phyloP scores from a whole-genome alignment of 2,888 invertebrate genomes.

The Diachrysia chrysitis region DNA sequence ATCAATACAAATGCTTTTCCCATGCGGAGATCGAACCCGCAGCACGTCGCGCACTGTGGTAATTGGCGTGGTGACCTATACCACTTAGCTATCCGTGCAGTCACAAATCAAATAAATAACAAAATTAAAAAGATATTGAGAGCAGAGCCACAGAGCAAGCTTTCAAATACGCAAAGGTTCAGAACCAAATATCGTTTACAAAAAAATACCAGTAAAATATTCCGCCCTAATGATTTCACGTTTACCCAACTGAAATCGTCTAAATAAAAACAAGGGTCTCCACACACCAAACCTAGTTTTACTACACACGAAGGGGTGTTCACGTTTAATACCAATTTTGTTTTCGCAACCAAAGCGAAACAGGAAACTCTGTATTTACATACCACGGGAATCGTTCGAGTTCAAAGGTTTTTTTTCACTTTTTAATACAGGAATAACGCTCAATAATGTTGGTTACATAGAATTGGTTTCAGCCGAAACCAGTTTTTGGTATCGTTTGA shows the following conservation, averaged over 20 bases:
- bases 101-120: too few species aligned
- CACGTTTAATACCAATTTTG: constrained; percentile 53
- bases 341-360: constrained; percentile 28
- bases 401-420: constrained; percentile 52
- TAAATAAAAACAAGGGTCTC: constrained; percentile 21
- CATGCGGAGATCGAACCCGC: too few species aligned
- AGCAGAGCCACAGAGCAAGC: background rate
- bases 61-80: too few species aligned
- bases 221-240: constrained; percentile 4
- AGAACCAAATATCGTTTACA: constrained; percentile 1
- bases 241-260: constrained; percentile 19
- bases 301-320: constrained; percentile 43
- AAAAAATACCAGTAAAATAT: background rate
- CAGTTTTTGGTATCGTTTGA: constrained; percentile 24
- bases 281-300: constrained; percentile 38
- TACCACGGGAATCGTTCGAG: constrained; percentile 40
- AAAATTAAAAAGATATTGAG: too few species aligned
- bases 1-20: too few species aligned
- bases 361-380: constrained; percentile 57
- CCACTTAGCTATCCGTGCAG: too few species aligned
- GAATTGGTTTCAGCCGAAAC: constrained; percentile 27
- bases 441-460: constrained; percentile 19
- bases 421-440: constrained; percentile 34
- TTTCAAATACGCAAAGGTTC: background rate
- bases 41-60: too few species aligned